A percentile compares a stretch with the other conserved stretches of the same genome.
Conservation (phyloP, 2,113 vertebrate species). For the Cebus imitator region DNA sequence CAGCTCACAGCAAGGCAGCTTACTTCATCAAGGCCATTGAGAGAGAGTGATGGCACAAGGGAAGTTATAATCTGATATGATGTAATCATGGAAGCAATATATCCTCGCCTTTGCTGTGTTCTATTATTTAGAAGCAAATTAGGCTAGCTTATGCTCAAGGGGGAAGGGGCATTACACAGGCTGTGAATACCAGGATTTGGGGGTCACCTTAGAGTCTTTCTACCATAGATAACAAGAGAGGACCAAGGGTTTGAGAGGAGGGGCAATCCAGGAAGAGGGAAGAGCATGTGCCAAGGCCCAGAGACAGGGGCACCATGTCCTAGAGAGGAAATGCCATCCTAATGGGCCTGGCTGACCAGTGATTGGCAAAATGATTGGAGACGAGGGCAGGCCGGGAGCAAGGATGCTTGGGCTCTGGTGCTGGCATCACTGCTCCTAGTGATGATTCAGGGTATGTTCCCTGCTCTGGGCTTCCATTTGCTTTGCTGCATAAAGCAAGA, state of each 20-base stretch:
- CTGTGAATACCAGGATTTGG: neutral
- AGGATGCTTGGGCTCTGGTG: neutral
- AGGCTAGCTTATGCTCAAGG: neutral
- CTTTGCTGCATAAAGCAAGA: neutral
- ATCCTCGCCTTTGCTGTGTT: neutral
- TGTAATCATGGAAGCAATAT: neutral
- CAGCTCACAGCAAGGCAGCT: neutral
- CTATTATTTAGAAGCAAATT: neutral
- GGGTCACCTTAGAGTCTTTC: neutral
- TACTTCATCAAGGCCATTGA: neutral
- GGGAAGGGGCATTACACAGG: neutral
- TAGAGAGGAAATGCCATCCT: neutral
- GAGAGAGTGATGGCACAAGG: neutral
- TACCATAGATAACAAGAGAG: neutral
- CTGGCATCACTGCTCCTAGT: neutral
- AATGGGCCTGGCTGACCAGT: neutral
- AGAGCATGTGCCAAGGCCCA: neutral
- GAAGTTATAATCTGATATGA: neutral
- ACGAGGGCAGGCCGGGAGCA: neutral
- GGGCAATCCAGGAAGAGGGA: neutral
- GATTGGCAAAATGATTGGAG: neutral
- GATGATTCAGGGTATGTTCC: neutral
- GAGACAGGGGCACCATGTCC: neutral
- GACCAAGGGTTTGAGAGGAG: neutral
- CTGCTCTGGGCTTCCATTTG: neutral